Evolutionary conservation across 2,113 vertebrate genomes (phyloP), one percentile per base, ranked within the genome.

Genomic region (Electrona antarctica): DNA sequence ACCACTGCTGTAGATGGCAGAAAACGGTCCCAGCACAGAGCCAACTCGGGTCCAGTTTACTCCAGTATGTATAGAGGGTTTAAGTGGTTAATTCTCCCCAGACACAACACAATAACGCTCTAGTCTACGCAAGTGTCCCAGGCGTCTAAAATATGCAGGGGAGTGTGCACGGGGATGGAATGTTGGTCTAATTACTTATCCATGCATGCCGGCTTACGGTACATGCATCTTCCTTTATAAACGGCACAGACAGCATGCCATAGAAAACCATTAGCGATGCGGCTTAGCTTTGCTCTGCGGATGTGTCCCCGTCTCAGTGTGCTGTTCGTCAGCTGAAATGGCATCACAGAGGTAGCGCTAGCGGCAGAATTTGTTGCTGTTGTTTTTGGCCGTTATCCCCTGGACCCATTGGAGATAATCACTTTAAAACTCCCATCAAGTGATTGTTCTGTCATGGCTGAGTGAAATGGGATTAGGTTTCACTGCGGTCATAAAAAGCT

Each of bases 391-490:
- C 7, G 64, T 73, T 79, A 84, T 85, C 87, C 87, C 82, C 87
- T 85, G 85, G 80, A 64, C 84, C 85, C 84, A 72, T 73, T 79
- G 87, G 74, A 88, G 90, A 91, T 91, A 90, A 92, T 91, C 89
- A 90, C 89, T 89, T 88, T 90, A 81, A 41, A 88, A 85, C 89
- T 89, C 79, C 89, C 87, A 87, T 90, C 85, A 87, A 90, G 89
- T 90, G 90, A 90, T 90, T 91, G 83, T 88, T 88, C 71, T 89
- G 87, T 80, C 78, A 9, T 48, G 51, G 82, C 75, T 73, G 73
- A 74, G 67, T 88, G 78, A 87, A 90, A 91, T 86, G 78, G 86
- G 90, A 92, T 92, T 91, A 90, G 71, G 77, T 83, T 89, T 89
- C 81, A 84, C 71, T 79, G 76, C 10, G 64, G 71, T 80, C 73